phyloP scores from a whole-genome alignment of 2,113 vertebrate species.

The Dicentrarchus labrax region DNA sequence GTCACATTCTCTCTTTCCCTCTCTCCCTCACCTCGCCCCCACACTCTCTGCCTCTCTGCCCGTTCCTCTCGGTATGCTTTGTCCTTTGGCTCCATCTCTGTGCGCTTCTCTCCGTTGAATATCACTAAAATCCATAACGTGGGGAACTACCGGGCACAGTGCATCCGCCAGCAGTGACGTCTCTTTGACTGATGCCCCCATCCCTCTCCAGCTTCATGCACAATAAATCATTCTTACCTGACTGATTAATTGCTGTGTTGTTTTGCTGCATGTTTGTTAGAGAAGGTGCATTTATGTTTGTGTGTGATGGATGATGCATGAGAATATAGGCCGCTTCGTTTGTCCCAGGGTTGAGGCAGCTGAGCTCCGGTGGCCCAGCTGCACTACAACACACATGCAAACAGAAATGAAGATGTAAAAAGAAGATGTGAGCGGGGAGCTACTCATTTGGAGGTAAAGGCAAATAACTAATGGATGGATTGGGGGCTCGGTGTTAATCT shows the following conservation, averaged over 20 bases:
- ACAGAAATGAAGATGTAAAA: slow-evolving; percentile 10
- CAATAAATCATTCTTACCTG: slow-evolving; percentile 58
- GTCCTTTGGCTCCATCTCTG: slow-evolving; percentile 65
- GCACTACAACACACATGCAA: slow-evolving; percentile 49
- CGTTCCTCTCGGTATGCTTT: slow-evolving; percentile 41
- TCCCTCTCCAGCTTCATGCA: slow-evolving; percentile 13
- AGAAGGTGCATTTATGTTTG: slow-evolving; percentile 13
- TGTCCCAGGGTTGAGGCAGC: slow-evolving; percentile 50
- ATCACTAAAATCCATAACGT: slow-evolving; percentile 55
- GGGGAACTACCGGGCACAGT: slow-evolving; percentile 49
- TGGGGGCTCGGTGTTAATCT: neutral
- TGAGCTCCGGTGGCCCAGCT: slow-evolving; percentile 51
- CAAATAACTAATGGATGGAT: neutral
- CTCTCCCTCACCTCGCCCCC: slow-evolving; percentile 66
- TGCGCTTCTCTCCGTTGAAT: slow-evolving; percentile 35
- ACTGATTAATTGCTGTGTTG: slow-evolving; percentile 54
- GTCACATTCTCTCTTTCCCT: slow-evolving; percentile 64
- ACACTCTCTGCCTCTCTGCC: slow-evolving; percentile 61
- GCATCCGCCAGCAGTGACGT: slow-evolving; percentile 34
- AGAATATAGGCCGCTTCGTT: slow-evolving; percentile 49
- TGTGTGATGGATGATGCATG: slow-evolving; percentile 51
- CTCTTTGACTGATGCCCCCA: slow-evolving; percentile 51
- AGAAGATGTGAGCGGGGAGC: slow-evolving; percentile 1
- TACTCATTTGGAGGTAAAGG: neutral
- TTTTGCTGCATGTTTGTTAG: slow-evolving; percentile 20